Percentiles rank a stretch among this genome's conserved stretches.
Evolutionary conservation across 2,797 vertebrate genomes (phyloP).

Genomic region (Coendou prehensilis): DNA sequence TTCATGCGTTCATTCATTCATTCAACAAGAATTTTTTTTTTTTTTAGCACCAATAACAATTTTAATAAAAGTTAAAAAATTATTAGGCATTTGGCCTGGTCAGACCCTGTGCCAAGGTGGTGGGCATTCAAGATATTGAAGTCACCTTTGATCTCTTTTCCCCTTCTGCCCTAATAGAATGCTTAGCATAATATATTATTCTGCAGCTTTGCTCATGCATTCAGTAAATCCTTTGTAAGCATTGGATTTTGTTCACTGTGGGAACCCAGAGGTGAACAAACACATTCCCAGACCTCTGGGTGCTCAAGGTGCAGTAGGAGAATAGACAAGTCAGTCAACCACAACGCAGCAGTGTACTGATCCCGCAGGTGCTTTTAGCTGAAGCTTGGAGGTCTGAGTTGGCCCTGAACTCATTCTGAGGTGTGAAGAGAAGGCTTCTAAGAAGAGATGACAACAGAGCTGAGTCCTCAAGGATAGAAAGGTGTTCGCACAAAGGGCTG

Average conservation of each 20-base stretch:
- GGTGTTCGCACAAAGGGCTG: background rate
- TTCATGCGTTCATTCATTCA: background rate
- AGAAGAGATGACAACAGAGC: background rate
- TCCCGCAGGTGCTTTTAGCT: background rate
- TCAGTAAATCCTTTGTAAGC: background rate
- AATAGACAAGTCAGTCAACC: background rate
- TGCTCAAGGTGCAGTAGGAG: background rate
- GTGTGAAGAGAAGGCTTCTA: conserved; percentile 1
- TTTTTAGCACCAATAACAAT: background rate
- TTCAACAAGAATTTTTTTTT: background rate
- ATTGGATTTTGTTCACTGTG: background rate
- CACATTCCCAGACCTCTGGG: background rate
- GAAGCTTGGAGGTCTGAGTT: background rate
- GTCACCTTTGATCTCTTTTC: background rate
- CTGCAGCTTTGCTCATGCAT: background rate
- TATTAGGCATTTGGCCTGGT: background rate
- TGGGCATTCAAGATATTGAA: background rate
- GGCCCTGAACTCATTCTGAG: background rate
- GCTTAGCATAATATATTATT: background rate
- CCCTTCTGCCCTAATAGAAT: background rate
- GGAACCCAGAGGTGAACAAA: background rate
- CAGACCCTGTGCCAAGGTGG: background rate
- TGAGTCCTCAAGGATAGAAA: background rate
- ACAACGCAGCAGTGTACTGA: background rate
- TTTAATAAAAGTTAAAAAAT: background rate